Percentiles rank a stretch among this genome's conserved stretches.
Evolutionary conservation across 1,140 invertebrate genomes (phyloP).

Genomic region (Liolophura sinensis): DNA sequence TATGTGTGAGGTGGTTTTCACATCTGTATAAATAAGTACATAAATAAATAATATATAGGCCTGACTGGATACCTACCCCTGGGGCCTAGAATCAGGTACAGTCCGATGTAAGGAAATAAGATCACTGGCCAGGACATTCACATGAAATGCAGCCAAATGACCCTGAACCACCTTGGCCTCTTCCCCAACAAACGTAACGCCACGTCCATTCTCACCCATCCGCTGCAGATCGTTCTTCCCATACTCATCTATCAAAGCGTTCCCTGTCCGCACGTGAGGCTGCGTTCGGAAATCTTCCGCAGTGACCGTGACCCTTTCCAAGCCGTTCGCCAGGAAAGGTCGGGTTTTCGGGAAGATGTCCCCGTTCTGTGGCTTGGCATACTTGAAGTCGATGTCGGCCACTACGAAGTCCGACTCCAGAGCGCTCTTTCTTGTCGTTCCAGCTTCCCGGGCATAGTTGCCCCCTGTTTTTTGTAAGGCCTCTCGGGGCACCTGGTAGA

Average conservation of each 20-base stretch:
- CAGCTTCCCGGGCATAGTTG: no score
- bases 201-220: conserved; percentile 33
- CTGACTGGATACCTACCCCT: conserved; percentile 23
- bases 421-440: no score
- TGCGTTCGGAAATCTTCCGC: conserved; percentile 27
- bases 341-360: no score
- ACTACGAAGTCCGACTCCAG: no score
- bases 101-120: conserved; percentile 37
- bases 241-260: conserved; percentile 33
- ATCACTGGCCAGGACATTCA: conserved; percentile 38
- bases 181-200: conserved; percentile 26
- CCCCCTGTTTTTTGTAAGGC: no score
- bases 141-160: conserved; percentile 19
- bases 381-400: no score
- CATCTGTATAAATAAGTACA: neutral
- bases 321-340: no score
- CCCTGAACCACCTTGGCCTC: conserved; percentile 19
- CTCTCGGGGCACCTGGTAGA: no score
- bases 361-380: no score
- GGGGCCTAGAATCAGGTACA: conserved; percentile 35
- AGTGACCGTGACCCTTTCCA: conserved; percentile 13
- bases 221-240: conserved; percentile 25
- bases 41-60: neutral
- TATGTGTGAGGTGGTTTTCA: neutral
- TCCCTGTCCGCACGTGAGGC: conserved; percentile 16